phyloP scores from a whole-genome alignment of 2,113 vertebrate genomes.

The Corapipo altera region DNA sequence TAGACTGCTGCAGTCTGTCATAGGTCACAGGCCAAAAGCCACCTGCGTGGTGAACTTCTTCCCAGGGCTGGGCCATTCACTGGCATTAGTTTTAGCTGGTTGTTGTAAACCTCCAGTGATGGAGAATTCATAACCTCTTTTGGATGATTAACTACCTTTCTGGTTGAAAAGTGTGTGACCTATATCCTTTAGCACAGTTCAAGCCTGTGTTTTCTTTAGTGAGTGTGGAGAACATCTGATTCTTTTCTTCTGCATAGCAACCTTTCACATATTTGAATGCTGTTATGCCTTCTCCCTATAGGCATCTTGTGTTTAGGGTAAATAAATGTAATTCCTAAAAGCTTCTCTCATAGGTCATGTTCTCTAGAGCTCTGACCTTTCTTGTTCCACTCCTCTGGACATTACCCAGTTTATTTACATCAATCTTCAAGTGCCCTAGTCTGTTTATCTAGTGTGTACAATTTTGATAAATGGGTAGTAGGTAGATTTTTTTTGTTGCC shows the following conservation, averaged over 20 bases:
- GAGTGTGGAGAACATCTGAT: background rate
- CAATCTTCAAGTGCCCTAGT: background rate
- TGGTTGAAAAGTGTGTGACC: background rate
- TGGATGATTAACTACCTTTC: background rate
- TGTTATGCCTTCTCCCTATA: background rate
- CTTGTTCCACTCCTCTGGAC: background rate
- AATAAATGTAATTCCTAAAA: background rate
- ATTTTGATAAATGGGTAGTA: background rate
- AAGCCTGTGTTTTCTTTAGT: background rate
- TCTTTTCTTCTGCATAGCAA: background rate
- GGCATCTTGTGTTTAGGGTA: background rate
- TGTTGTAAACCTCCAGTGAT: background rate
- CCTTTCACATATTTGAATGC: background rate
- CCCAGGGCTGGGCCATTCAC: background rate
- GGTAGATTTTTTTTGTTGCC: background rate
- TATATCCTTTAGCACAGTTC: background rate
- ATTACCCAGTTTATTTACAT: background rate
- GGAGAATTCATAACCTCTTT: background rate
- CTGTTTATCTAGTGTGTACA: background rate
- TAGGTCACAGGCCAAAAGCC: background rate
- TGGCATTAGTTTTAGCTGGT: background rate
- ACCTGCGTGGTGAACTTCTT: background rate
- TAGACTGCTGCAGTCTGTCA: background rate
- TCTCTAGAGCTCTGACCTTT: background rate
- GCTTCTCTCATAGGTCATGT: background rate